Percentiles rank a stretch among this genome's conserved stretches.
Evolutionary conservation across 2,888 invertebrate species (phyloP).

Genomic region (Hesperia comma): DNA sequence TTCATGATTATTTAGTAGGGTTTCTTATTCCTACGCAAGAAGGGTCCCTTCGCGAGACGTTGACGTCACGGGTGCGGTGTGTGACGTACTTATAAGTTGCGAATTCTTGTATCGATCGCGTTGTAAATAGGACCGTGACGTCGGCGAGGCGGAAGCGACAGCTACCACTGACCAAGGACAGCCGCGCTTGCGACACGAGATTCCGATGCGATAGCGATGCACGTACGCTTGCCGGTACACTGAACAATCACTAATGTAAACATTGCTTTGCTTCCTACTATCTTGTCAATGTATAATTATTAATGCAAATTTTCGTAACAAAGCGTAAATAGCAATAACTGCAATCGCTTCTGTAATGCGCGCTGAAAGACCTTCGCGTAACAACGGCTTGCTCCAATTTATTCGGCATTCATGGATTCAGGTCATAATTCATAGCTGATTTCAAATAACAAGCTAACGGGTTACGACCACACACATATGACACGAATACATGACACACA

Average conservation of each 20-base stretch:
- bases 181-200: conserved; percentile 57
- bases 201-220: conserved; percentile 43
- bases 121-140: conserved; percentile 50
- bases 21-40: neutral
- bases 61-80: conserved; percentile 64
- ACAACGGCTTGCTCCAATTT: conserved; percentile 34
- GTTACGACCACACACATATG: conserved; percentile 2
- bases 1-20: neutral
- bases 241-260: neutral
- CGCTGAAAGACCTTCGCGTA: conserved; percentile 34
- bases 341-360: conserved; percentile 24
- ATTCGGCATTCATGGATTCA: conserved; percentile 35
- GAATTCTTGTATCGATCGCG: conserved; percentile 24
- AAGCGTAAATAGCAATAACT: neutral
- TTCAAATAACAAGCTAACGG: conserved; percentile 27
- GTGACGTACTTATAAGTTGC: conserved; percentile 18
- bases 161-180: conserved; percentile 62
- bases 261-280: neutral
- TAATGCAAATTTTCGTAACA: neutral
- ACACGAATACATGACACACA: neutral
- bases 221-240: conserved; percentile 23
- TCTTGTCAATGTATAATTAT: neutral
- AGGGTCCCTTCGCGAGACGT: neutral
- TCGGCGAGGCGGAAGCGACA: conserved; percentile 66
- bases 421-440: conserved; percentile 36